Conservation (phyloP, 2,888 invertebrate genomes). For the Phymatocera aterrima region DNA sequence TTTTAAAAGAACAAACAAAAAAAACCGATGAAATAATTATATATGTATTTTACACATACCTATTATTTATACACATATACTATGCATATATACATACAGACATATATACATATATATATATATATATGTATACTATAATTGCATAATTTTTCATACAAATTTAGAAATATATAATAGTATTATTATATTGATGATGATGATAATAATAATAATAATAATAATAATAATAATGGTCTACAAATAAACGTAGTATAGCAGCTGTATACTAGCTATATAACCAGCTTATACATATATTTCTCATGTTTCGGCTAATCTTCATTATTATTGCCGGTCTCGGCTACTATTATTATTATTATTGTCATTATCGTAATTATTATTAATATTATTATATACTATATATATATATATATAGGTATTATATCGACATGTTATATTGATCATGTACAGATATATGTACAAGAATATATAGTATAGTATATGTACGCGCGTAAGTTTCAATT, state of each 20-base stretch:
- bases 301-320: constrained; percentile 6
- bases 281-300: constrained; percentile 30
- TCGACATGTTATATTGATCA: too few species aligned
- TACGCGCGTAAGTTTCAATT: constrained; percentile 32
- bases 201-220: constrained; percentile 36
- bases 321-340: constrained; percentile 26
- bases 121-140: constrained; percentile 61
- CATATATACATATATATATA: constrained; percentile 50
- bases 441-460: too few species aligned
- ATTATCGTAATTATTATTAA: background rate
- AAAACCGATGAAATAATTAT: constrained; percentile 50
- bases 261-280: constrained; percentile 34
- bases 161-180: constrained; percentile 52
- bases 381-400: background rate
- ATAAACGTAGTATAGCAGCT: constrained; percentile 5
- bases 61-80: too few species aligned
- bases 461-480: too few species aligned
- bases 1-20: constrained; percentile 48
- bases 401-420: background rate
- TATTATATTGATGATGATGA: background rate
- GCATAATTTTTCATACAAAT: constrained; percentile 67
- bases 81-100: constrained; percentile 48
- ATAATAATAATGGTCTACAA: constrained; percentile 47
- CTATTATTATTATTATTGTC: background rate
- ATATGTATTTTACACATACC: constrained; percentile 49